Conservation (phyloP, 2,888 invertebrate species). For the Cristatella mucedo region DNA sequence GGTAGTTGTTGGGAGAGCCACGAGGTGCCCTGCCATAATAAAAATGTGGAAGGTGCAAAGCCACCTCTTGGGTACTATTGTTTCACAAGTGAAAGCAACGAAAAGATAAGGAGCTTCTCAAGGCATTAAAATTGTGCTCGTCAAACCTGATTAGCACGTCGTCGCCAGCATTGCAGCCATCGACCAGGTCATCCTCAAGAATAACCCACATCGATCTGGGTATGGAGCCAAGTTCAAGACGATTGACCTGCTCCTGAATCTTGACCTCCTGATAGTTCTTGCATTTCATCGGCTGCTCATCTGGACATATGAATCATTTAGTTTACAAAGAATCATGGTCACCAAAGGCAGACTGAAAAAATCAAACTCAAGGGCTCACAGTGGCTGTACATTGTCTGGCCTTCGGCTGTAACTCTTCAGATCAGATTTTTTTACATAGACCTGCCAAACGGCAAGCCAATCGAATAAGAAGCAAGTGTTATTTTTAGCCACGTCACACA, state of each 20-base stretch:
- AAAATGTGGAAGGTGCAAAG: too few relatives aligned
- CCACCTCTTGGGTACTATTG: not conserved
- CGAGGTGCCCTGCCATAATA: too few relatives aligned
- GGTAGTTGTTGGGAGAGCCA: too few relatives aligned
- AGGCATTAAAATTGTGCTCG: not conserved
- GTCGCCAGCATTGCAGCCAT: slow-evolving; percentile 72
- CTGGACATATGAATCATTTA: slow-evolving; percentile 13
- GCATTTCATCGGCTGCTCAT: slow-evolving; percentile 43
- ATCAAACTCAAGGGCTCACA: too few relatives aligned
- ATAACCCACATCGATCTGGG: slow-evolving; percentile 61
- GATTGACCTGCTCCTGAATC: slow-evolving; percentile 63
- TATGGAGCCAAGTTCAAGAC: slow-evolving; percentile 53
- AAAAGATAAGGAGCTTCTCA: not conserved
- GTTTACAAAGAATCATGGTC: too few relatives aligned
- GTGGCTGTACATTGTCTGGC: too few relatives aligned
- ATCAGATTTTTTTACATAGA: too few relatives aligned
- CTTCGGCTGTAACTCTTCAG: too few relatives aligned
- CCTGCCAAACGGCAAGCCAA: too few relatives aligned
- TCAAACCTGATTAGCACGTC: slow-evolving; percentile 63
- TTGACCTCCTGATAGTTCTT: slow-evolving; percentile 43
- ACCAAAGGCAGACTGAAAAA: too few relatives aligned
- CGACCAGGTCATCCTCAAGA: slow-evolving; percentile 68
- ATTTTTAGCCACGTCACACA: too few relatives aligned
- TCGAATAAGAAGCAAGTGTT: too few relatives aligned
- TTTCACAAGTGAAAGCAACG: not conserved